Conservation (phyloP, 1,140 invertebrate genomes). For the Zaprionus vittiger region DNA sequence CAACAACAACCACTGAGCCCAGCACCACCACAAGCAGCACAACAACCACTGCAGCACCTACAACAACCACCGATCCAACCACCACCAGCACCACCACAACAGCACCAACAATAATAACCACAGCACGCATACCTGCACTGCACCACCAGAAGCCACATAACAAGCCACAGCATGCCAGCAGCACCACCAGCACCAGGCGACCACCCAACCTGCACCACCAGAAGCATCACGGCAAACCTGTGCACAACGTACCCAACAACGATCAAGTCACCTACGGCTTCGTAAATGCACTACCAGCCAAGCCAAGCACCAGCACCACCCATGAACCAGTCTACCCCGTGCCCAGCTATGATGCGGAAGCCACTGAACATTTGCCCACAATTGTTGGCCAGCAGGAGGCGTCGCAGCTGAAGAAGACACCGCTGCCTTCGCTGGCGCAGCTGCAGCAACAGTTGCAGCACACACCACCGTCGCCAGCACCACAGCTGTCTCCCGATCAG, state of each 20-base stretch:
- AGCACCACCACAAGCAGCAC: conserved; percentile 61
- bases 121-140: conserved; percentile 43
- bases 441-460: conserved; percentile 62
- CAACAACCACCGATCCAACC: conserved; percentile 27
- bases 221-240: conserved; percentile 51
- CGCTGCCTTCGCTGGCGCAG: conserved; percentile 56
- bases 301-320: conserved; percentile 48
- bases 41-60: conserved; percentile 54
- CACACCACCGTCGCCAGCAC: conserved; percentile 56
- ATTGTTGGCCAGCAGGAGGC: conserved; percentile 2
- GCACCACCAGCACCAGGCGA: conserved; percentile 28
- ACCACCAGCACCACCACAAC: conserved; percentile 51
- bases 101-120: conserved; percentile 60
- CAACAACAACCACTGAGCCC: background rate
- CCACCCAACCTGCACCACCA: conserved; percentile 53
- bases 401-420: conserved; percentile 60
- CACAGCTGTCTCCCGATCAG: conserved; percentile 58
- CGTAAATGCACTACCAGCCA: conserved; percentile 39
- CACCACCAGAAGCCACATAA: conserved; percentile 59
- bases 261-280: conserved; percentile 40
- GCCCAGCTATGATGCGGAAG: conserved; percentile 58
- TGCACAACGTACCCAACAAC: conserved; percentile 53
- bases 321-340: conserved; percentile 61
- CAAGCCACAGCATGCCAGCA: conserved; percentile 23
- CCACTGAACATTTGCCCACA: conserved; percentile 31